These are phyloP conservation scores for Steinernema carpocapsae DNA, from an alignment of 2,888 invertebrate genomes.

Conservation along the genomic window DNA sequence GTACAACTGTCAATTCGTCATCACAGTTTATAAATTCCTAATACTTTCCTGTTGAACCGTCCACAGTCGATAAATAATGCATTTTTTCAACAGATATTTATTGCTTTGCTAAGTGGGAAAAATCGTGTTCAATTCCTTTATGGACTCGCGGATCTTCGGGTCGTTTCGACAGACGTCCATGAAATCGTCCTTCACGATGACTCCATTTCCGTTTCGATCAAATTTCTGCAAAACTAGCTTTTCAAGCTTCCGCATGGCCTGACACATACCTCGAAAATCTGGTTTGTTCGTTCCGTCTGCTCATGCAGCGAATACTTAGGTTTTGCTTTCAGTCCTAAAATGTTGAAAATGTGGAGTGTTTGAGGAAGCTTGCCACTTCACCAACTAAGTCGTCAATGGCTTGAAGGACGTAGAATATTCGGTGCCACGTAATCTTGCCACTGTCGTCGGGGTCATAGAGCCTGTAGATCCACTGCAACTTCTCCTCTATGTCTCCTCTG, in stretches of 20 bases:
- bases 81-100: background rate
- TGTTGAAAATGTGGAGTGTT: background rate
- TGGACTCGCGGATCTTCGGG: slow-evolving; percentile 54
- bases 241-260: background rate
- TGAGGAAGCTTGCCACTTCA: background rate
- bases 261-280: slow-evolving; percentile 52
- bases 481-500: slow-evolving; percentile 62
- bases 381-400: slow-evolving; percentile 64
- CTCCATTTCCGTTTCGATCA: slow-evolving; percentile 53
- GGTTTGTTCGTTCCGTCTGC: slow-evolving; percentile 48
- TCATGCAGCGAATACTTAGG: slow-evolving; percentile 54
- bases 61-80: background rate
- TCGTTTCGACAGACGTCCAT: slow-evolving; percentile 59
- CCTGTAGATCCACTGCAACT: slow-evolving; percentile 63
- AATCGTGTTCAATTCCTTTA: slow-evolving; percentile 56
- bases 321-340: slow-evolving; percentile 51
- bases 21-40: background rate
- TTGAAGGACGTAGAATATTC: slow-evolving; percentile 61
- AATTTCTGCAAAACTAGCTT: slow-evolving; percentile 56
- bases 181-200: slow-evolving; percentile 60
- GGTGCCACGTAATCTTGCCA: slow-evolving; percentile 62
- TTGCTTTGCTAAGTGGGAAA: slow-evolving; percentile 47
- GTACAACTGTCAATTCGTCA: background rate
- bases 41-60: background rate
- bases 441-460: slow-evolving; percentile 62